Percentiles rank a stretch among this genome's conserved stretches.
Evolutionary conservation across 2,113 vertebrate genomes (phyloP).

Genomic region (Alligator mississippiensis): DNA sequence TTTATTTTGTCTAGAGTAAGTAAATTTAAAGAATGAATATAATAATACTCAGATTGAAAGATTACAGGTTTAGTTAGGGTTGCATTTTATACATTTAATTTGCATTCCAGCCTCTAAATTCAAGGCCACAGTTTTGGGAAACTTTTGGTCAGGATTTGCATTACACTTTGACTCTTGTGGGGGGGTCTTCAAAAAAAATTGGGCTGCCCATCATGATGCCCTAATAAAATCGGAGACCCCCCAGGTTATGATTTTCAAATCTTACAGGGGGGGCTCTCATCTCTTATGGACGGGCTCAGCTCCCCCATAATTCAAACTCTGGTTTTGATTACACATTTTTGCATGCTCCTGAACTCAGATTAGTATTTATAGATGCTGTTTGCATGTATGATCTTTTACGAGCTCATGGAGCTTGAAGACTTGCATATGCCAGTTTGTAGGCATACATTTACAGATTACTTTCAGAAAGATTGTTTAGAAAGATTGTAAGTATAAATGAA

Average conservation of each 20-base stretch:
- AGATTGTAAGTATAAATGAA: not conserved
- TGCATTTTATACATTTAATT: not conserved
- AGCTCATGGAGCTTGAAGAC: slow-evolving; percentile 3
- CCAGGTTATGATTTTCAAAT: too few relatives aligned
- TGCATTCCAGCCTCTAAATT: not conserved
- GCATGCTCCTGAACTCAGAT: not conserved
- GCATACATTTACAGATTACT: not conserved
- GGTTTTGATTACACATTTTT: not conserved
- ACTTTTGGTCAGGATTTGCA: too few relatives aligned
- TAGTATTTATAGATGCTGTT: not conserved
- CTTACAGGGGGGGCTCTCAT: too few relatives aligned
- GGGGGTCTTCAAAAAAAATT: too few relatives aligned
- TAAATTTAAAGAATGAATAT: slow-evolving; percentile 65
- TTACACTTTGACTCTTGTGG: too few relatives aligned
- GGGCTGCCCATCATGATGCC: too few relatives aligned
- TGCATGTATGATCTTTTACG: not conserved
- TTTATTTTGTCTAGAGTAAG: slow-evolving; percentile 81
- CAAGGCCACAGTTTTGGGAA: too few relatives aligned
- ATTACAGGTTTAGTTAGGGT: not conserved
- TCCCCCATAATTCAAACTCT: not conserved
- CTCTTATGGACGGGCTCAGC: too few relatives aligned
- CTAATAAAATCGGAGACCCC: too few relatives aligned
- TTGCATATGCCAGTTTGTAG: too few relatives aligned
- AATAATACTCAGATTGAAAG: slow-evolving; percentile 25
- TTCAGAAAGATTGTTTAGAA: slow-evolving; percentile 3